Base-by-base conservation (phyloP, 2,797 vertebrate genomes). In the Parotocinclus haroldoi region DNA sequence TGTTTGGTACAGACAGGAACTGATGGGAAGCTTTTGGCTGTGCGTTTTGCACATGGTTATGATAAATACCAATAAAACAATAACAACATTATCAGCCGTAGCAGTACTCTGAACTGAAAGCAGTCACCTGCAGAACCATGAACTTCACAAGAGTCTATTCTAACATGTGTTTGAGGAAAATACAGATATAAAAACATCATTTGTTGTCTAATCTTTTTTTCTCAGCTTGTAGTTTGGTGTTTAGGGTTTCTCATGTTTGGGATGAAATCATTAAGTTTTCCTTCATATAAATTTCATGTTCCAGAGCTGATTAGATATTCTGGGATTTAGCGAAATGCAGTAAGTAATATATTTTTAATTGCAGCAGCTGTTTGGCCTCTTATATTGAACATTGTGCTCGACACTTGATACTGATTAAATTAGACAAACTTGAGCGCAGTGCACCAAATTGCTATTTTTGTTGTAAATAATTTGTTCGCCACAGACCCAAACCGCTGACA, bases 321-420 rank as follows among this genome's bases (percentile, higher is more conserved):
- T 83, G 79, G 78, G 82, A 83, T 90, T 89, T 88, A 81, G 80
- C 85, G 81, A 85, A 86, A 87, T 84, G 84, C 84, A 82, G 85
- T 82, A 81, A 82, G 85, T 73, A 82, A 89, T 91, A 86, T 88
- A 90, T 90, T 89, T 90, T 91, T 90, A 87, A 89, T 89, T 81
- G 80, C 81, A 86, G 86, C 88, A 90, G 84, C 88, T 91, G 88
- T 88, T 89, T 83, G 82, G 82, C 80, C 83, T 85, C 85, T 85
- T 69, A 14, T 81, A 84, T 86, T 84, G 79, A 85, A 82, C 76
- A 85, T 79, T 80, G 81, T 46, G 68, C 74, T 80, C 80, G 82
- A 84, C 83, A 81, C 80, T 71, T 81, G 78, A 87, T 76, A 58
- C 79, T 84, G 79, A 91, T 86, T 58, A 48, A 79, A 87, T 66